Conservation (phyloP, 2,888 invertebrate species). For the Subacronicta megacephala region DNA sequence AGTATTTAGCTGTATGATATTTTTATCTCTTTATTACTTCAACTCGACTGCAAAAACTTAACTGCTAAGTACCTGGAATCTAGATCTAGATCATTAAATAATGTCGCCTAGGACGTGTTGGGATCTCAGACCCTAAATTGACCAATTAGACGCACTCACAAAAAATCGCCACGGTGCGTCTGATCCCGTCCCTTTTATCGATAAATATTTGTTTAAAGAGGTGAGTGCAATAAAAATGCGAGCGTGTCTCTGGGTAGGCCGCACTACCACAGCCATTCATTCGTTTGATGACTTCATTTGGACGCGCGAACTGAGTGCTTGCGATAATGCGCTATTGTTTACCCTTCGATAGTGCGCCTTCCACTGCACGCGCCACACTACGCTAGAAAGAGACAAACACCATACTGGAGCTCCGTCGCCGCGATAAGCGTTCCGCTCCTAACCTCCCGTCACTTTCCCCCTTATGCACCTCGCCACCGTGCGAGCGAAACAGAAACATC, state of each 20-base stretch:
- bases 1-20: constrained; percentile 27
- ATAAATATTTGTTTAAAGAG: constrained; percentile 85
- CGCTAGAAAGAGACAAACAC: constrained; percentile 78
- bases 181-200: constrained; percentile 70
- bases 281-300: constrained; percentile 89
- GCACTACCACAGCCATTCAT: constrained; percentile 85
- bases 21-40: constrained; percentile 38
- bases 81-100: constrained; percentile 32
- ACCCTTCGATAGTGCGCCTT: constrained; percentile 88
- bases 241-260: constrained; percentile 82
- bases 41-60: constrained; percentile 15
- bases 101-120: constrained; percentile 54
- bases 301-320: constrained; percentile 85
- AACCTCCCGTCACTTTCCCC: constrained; percentile 74
- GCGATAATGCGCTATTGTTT: constrained; percentile 90
- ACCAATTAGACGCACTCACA: constrained; percentile 56
- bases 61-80: constrained; percentile 15
- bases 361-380: constrained; percentile 85
- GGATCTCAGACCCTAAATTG: constrained; percentile 62
- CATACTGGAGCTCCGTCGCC: constrained; percentile 68
- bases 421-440: constrained; percentile 73
- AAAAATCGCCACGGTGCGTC: constrained; percentile 60
- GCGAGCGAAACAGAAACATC: constrained; percentile 76
- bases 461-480: constrained; percentile 58
- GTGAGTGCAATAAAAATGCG: constrained; percentile 86